Evolutionary conservation across 2,113 vertebrate species (phyloP), one percentile per base, ranked within the genome.

Genomic region (Myodes glareolus): DNA sequence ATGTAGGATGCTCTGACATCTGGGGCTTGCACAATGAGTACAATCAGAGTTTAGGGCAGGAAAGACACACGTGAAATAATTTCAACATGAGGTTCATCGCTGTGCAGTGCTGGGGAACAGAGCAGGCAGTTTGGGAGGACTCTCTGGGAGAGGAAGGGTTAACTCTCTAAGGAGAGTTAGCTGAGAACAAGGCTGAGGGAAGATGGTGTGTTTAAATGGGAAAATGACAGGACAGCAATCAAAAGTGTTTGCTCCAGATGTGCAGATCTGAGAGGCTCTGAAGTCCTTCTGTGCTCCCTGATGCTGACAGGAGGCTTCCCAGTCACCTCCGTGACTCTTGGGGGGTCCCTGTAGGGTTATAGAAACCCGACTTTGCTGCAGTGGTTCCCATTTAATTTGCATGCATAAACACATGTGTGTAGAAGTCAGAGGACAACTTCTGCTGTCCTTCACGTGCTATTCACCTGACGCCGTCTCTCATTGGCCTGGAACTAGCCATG

Each of bases 31-130:
- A 52, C 10, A 17, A 27, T 23, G 25, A 47, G 16, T 0, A 14
- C 50, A 14, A 77, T 77, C 27, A 17, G 9, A 2, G n/a, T 7
- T 73, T n/a, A 61, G 90, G 47, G 73, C 25, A 81, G 65, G 39
- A 21, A 3, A 2, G 0, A 19, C 17, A 16, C 0, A 1, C 0
- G 21, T 58, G 58, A 58, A 58, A 29, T 0, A 4, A 45, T 47
- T 25, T 84, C 17, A 27, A 2, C 16, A 45, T 33, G 27, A 47
- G 19, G 36, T 12, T 42, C 23, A 12, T 12, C 0, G 2, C 23
- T 7, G 9, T 1, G 42, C 31, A 3, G 55, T 55, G 9, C 75
- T n/a, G 16, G 3, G 36, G 11, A 14, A 21, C 7, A 72, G n/a
- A 92, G 33, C 72, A 31, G 7, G 78, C 63, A 36, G 25, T 42